A percentile compares a stretch with the other conserved stretches of the same genome.
Conservation (phyloP, 2,888 invertebrate species). For the Graphium colonna region DNA sequence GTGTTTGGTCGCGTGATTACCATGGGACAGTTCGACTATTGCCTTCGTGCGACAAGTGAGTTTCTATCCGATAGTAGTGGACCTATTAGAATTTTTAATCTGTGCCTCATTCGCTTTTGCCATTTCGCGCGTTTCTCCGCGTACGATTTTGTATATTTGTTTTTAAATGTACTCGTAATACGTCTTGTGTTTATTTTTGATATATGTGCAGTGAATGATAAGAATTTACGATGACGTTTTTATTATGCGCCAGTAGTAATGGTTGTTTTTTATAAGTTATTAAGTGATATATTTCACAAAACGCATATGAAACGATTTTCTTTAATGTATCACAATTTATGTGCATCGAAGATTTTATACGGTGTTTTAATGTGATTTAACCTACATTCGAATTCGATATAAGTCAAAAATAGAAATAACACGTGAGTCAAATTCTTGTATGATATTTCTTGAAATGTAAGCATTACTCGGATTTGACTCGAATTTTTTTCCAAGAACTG, state of each 20-base stretch:
- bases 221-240: background rate
- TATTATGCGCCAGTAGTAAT: background rate
- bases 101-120: background rate
- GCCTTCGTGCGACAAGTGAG: slow-evolving; percentile 73
- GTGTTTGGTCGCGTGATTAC: slow-evolving; percentile 42
- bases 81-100: background rate
- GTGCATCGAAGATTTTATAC: no score
- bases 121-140: background rate
- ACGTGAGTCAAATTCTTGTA: slow-evolving; percentile 6
- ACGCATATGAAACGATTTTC: no score
- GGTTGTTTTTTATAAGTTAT: background rate
- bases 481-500: slow-evolving; percentile 36
- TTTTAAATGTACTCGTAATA: background rate
- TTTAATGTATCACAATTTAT: no score
- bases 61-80: slow-evolving; percentile 26
- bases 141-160: background rate
- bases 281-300: no score
- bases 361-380: no score
- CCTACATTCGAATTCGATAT: no score
- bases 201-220: background rate
- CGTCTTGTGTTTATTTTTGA: background rate
- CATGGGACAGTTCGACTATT: slow-evolving; percentile 76
- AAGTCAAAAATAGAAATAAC: background rate
- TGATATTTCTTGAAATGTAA: slow-evolving; percentile 1
- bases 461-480: background rate